A percentile compares a stretch with the other conserved stretches of the same genome.
These are phyloP conservation scores for Nannospalax galili DNA, from an alignment of 2,113 vertebrate genomes.

Conservation along the genomic window DNA sequence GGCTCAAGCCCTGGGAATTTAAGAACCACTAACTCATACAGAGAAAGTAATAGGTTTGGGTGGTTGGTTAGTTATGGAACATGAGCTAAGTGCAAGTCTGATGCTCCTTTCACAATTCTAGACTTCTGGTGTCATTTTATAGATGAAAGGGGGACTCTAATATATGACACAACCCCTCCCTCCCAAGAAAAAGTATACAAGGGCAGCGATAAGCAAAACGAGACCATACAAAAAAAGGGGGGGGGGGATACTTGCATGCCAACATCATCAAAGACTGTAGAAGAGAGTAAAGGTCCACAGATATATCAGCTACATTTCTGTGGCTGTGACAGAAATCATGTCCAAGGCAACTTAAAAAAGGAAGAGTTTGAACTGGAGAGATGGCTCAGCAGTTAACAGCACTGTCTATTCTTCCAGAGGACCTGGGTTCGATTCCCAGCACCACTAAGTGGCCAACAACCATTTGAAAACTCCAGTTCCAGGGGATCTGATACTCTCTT, in stretches of 20 bases:
- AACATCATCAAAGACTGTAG: neutral
- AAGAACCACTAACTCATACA: neutral
- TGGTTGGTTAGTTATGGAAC: neutral
- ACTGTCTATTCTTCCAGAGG: too few relatives aligned
- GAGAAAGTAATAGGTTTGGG: neutral
- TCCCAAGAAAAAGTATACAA: neutral
- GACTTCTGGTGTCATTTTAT: constrained; percentile 27
- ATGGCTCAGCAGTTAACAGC: too few relatives aligned
- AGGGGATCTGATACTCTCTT: too few relatives aligned
- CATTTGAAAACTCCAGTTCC: too few relatives aligned
- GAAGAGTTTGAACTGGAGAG: too few relatives aligned
- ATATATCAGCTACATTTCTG: too few relatives aligned
- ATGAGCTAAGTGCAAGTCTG: neutral
- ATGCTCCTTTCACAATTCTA: neutral
- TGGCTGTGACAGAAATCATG: too few relatives aligned
- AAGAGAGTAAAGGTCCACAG: neutral
- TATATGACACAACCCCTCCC: neutral
- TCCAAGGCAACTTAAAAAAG: too few relatives aligned
- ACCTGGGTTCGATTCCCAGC: too few relatives aligned
- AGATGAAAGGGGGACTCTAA: neutral
- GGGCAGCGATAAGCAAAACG: neutral
- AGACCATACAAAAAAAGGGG: neutral
- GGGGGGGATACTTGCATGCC: neutral
- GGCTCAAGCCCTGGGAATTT: neutral
- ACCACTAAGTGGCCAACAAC: too few relatives aligned